Evolutionary conservation across 1,140 invertebrate genomes (phyloP).

Genomic region (Oryctes rhinoceros): DNA sequence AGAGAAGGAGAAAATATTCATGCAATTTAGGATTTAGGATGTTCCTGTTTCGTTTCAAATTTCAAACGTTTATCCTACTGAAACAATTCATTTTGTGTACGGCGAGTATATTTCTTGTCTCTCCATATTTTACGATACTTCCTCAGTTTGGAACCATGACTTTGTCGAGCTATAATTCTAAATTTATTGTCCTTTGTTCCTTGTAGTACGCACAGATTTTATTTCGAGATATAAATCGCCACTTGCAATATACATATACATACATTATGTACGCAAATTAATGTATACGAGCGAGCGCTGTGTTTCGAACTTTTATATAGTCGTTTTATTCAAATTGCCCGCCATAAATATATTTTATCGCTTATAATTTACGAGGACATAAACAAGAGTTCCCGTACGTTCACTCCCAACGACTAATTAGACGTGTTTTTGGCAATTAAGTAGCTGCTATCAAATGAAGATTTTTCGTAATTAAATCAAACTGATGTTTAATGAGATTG

Average conservation of each 20-base stretch:
- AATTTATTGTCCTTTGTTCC: neutral
- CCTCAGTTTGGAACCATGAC: neutral
- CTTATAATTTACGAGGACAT: slow-evolving; percentile 7
- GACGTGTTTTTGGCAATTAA: neutral
- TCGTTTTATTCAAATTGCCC: slow-evolving; percentile 21
- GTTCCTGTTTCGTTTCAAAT: neutral
- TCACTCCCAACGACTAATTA: neutral
- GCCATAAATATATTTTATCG: slow-evolving; percentile 19
- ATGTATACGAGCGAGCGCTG: neutral
- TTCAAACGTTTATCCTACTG: neutral
- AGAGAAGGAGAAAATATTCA: neutral
- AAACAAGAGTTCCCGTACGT: slow-evolving; percentile 1
- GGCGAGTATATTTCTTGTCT: neutral
- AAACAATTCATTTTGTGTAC: neutral
- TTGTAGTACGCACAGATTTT: slow-evolving; percentile 13
- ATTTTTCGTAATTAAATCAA: slow-evolving; percentile 2
- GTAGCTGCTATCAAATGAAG: neutral
- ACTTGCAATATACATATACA: slow-evolving; percentile 9
- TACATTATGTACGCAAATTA: slow-evolving; percentile 8
- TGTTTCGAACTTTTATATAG: neutral
- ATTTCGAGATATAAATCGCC: neutral
- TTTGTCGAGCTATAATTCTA: neutral
- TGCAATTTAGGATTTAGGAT: neutral
- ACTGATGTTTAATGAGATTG: neutral
- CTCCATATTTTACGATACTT: neutral